phyloP scores from a whole-genome alignment of 2,888 invertebrate genomes.

The Noctua fimbriata region DNA sequence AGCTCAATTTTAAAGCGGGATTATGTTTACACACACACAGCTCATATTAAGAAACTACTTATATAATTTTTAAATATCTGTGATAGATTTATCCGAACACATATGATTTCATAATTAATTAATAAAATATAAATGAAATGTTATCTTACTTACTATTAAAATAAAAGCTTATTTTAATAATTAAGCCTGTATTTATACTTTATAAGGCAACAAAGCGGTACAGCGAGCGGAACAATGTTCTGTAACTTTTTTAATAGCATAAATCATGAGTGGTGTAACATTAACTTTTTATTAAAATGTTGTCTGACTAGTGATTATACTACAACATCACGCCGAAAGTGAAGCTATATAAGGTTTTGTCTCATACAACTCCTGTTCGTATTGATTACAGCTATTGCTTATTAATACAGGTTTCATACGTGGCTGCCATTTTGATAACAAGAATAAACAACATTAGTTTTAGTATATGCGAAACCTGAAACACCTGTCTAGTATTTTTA shows the following conservation, averaged over 20 bases:
- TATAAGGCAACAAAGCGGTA: conserved; percentile 20
- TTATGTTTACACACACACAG: background rate
- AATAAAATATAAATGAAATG: background rate
- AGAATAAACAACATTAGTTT: no score
- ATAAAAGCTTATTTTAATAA: conserved; percentile 9
- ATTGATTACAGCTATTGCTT: no score
- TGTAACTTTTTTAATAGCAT: conserved; percentile 42
- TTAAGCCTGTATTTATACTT: conserved; percentile 15
- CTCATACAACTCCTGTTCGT: background rate
- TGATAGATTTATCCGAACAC: background rate
- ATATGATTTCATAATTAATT: background rate
- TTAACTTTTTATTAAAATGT: conserved; percentile 26
- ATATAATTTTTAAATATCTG: background rate
- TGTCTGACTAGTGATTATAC: background rate
- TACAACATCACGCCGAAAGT: background rate
- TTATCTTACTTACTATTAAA: conserved; percentile 1
- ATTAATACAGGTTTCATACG: no score
- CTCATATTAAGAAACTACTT: background rate
- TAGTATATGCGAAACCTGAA: no score
- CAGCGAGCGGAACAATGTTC: background rate
- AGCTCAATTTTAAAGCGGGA: background rate
- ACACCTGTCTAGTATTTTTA: no score
- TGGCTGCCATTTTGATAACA: no score
- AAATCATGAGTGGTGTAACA: conserved; percentile 15
- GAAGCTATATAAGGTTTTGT: background rate